phyloP scores from a whole-genome alignment of 1,140 invertebrate species.

The Cotesia typhae region DNA sequence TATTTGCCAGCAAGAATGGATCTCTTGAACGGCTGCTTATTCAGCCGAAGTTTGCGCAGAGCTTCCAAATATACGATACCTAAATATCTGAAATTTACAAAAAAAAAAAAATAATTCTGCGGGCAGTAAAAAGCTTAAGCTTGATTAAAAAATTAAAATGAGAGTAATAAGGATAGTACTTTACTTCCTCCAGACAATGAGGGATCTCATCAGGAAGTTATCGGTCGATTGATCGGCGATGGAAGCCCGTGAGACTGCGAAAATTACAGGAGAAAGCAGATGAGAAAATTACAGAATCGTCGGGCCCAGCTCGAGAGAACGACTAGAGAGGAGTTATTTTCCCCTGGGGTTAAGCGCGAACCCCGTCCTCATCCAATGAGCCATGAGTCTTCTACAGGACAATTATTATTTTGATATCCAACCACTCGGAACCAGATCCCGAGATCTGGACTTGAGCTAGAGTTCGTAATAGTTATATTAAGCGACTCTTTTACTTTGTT shows the following conservation, averaged over 20 bases:
- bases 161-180: neutral
- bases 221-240: constrained; percentile 30
- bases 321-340: constrained; percentile 42
- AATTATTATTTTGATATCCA: constrained; percentile 54
- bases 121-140: no score
- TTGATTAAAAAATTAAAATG: neutral
- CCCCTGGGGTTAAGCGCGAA: constrained; percentile 48
- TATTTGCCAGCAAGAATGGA: no score
- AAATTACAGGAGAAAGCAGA: neutral
- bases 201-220: constrained; percentile 14
- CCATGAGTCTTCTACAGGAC: constrained; percentile 44
- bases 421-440: constrained; percentile 39
- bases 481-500: constrained; percentile 3
- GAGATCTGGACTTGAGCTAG: neutral
- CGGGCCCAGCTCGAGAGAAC: neutral
- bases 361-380: constrained; percentile 37
- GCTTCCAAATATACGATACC: no score
- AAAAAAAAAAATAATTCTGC: no score
- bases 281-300: neutral
- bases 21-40: no score
- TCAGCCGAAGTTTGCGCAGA: no score
- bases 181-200: constrained; percentile 15
- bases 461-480: neutral
- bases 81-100: no score
- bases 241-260: constrained; percentile 19